phyloP scores from a whole-genome alignment of 2,888 invertebrate species.

The Phyllotreta cruciferae region DNA sequence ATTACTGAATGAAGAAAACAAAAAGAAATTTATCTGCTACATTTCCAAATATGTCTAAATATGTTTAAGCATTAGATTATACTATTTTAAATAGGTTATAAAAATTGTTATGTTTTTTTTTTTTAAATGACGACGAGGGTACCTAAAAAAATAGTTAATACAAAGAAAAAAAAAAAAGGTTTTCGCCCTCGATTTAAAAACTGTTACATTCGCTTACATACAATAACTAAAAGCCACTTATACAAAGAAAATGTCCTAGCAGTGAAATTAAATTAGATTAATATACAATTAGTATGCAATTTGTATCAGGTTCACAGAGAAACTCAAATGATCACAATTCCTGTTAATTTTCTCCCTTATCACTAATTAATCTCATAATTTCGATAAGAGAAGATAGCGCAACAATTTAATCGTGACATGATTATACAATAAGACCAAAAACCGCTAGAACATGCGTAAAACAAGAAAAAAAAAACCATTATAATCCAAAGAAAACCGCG shows the following conservation, averaged over 20 bases:
- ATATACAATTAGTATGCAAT: no score
- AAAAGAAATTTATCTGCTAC: slow-evolving; percentile 45
- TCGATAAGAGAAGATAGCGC: no score
- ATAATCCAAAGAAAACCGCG: no score
- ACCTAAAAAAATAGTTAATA: slow-evolving; percentile 39
- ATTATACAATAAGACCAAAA: no score
- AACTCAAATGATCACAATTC: no score
- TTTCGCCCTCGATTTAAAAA: slow-evolving; percentile 34
- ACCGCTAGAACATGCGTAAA: no score
- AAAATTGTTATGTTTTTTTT: slow-evolving; percentile 31
- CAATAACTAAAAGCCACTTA: slow-evolving; percentile 34
- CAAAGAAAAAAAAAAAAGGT: slow-evolving; percentile 30
- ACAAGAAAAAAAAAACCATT: no score
- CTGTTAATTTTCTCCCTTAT: no score
- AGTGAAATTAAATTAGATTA: not conserved
- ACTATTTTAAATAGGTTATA: slow-evolving; percentile 45
- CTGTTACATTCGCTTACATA: slow-evolving; percentile 46
- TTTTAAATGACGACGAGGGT: slow-evolving; percentile 40
- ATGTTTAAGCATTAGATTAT: slow-evolving; percentile 52
- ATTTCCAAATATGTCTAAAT: slow-evolving; percentile 52
- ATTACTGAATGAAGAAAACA: slow-evolving; percentile 39
- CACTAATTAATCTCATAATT: no score
- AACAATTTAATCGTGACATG: no score
- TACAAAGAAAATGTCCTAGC: slow-evolving; percentile 33
- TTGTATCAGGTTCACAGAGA: no score